Conservation (phyloP, 1,140 invertebrate genomes). For the Fopius arisanus region DNA sequence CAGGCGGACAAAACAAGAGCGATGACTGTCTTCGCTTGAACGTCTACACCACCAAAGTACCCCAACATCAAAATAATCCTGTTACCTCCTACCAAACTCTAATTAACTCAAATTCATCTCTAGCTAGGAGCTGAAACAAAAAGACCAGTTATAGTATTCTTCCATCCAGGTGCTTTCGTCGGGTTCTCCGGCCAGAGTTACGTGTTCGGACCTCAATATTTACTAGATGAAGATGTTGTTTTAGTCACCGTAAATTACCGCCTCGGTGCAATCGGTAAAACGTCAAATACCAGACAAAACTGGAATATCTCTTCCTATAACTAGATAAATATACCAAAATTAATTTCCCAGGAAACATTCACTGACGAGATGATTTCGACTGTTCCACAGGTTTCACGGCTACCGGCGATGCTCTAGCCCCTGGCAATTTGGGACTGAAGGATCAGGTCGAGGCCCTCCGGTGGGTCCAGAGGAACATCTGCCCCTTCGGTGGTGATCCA, state of each 20-base stretch:
- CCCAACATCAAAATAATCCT: not conserved
- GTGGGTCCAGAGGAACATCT: conserved; percentile 78
- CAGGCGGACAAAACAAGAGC: conserved; percentile 12
- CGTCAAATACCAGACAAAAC: not conserved
- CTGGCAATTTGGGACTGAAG: conserved; percentile 76
- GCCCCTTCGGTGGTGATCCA: conserved; percentile 76
- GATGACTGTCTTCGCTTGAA: conserved; percentile 85
- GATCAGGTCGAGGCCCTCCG: conserved; percentile 75
- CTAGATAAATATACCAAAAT: no score
- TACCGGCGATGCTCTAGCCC: conserved; percentile 68
- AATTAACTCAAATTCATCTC: not conserved
- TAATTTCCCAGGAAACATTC: no score
- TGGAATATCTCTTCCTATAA: no score
- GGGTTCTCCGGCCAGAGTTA: conserved; percentile 63
- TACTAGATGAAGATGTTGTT: conserved; percentile 71
- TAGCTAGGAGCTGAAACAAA: not conserved
- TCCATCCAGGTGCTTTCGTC: conserved; percentile 67
- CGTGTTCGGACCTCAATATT: conserved; percentile 67
- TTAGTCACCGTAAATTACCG: conserved; percentile 77
- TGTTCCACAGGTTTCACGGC: conserved; percentile 67
- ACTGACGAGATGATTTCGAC: no score
- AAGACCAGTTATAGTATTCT: conserved; percentile 68
- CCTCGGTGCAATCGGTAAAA: conserved; percentile 63
- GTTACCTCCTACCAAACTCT: no score
- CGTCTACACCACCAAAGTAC: conserved; percentile 74